phyloP scores from a whole-genome alignment of 2,888 invertebrate species.

The Agonopterix alstromeriana region DNA sequence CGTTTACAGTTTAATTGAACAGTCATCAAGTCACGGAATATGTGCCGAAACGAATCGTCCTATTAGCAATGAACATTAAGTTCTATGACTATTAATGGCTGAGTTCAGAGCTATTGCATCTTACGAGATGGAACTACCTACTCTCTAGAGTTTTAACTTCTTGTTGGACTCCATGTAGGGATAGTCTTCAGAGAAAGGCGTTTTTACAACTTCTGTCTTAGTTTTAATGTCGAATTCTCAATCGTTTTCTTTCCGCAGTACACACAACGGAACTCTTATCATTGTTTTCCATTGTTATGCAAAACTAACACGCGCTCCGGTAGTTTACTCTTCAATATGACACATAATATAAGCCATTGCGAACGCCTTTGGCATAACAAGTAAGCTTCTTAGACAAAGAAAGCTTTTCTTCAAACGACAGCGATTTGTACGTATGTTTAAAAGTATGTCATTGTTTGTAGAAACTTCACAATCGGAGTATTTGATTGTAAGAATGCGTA shows the following conservation, averaged over 20 bases:
- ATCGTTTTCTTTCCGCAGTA: constrained; percentile 25
- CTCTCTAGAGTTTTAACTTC: no score
- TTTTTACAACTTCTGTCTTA: background rate
- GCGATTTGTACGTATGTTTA: no score
- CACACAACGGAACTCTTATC: constrained; percentile 28
- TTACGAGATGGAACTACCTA: no score
- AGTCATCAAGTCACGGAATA: constrained; percentile 29
- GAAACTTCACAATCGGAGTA: no score
- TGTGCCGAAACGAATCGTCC: constrained; percentile 27
- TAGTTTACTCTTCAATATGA: constrained; percentile 41
- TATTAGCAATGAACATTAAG: constrained; percentile 32
- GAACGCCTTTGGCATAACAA: constrained; percentile 28
- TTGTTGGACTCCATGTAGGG: no score
- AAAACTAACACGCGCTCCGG: constrained; percentile 39
- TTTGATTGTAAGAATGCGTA: background rate
- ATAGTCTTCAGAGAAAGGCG: no score
- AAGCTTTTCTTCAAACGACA: constrained; percentile 9
- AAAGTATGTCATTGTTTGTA: no score
- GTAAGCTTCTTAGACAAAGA: constrained; percentile 20
- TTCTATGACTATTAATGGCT: constrained; percentile 28
- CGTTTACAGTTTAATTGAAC: constrained; percentile 12
- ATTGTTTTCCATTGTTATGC: constrained; percentile 53
- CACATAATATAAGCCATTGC: constrained; percentile 35
- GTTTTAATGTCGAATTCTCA: constrained; percentile 15
- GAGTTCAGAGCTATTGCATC: background rate